Conservation (phyloP, 2,888 invertebrate species). For the Scelioninae gen. 1 region DNA sequence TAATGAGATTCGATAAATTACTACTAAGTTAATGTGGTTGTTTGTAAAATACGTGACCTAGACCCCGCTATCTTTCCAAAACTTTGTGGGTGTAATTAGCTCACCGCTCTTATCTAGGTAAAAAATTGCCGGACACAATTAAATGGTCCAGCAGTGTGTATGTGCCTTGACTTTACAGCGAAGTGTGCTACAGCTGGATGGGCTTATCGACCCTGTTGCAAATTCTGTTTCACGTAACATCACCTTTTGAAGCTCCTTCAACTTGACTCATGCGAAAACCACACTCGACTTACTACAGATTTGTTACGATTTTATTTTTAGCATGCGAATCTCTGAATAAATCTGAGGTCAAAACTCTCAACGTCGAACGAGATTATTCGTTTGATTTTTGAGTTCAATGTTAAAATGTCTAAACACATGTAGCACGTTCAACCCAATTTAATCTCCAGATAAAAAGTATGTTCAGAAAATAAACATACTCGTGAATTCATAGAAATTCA, state of each 20-base stretch:
- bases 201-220: constrained; percentile 57
- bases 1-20: too few relatives aligned
- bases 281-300: constrained; percentile 19
- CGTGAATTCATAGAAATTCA: too few relatives aligned
- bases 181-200: constrained; percentile 69
- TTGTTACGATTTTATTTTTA: constrained; percentile 47
- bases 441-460: background rate
- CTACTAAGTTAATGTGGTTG: too few relatives aligned
- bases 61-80: constrained; percentile 13
- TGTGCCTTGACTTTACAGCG: constrained; percentile 66
- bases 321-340: constrained; percentile 30
- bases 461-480: background rate
- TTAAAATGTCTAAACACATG: constrained; percentile 35
- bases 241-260: constrained; percentile 22
- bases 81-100: constrained; percentile 17
- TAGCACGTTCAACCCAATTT: constrained; percentile 33
- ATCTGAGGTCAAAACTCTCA: constrained; percentile 41
- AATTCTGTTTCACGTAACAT: constrained; percentile 48
- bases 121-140: constrained; percentile 37
- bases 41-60: constrained; percentile 16
- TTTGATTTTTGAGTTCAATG: constrained; percentile 36
- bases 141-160: constrained; percentile 66
- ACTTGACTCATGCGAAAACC: constrained; percentile 17
- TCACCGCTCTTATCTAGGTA: constrained; percentile 9
- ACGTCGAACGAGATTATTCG: constrained; percentile 18